phyloP scores from a whole-genome alignment of 2,888 invertebrate genomes.

The Didymodactylos carnosus region DNA sequence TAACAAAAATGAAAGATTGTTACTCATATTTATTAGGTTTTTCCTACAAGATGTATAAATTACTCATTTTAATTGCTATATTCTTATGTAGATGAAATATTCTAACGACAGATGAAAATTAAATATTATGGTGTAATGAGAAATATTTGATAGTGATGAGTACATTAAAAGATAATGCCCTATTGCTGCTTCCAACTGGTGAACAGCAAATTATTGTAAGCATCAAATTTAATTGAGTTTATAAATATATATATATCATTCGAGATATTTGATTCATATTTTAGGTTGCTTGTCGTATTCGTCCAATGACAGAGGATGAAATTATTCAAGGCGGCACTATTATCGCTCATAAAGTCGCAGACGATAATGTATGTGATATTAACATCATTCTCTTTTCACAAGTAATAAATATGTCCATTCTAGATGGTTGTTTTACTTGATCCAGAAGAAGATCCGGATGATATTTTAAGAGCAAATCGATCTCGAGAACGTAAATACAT shows the following conservation, averaged over 20 bases:
- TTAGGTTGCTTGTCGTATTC: constrained; percentile 72
- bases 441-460: constrained; percentile 40
- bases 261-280: too few species aligned
- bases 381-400: constrained; percentile 18
- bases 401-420: constrained; percentile 11
- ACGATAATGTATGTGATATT: constrained; percentile 48
- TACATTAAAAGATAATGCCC: not conserved
- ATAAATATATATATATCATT: not conserved
- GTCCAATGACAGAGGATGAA: constrained; percentile 59
- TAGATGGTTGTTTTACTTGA: constrained; percentile 52
- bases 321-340: constrained; percentile 41
- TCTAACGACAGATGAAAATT: too few species aligned
- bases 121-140: too few species aligned
- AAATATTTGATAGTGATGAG: not conserved
- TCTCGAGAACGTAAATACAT: constrained; percentile 58
- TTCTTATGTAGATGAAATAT: too few species aligned
- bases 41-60: too few species aligned
- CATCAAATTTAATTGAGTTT: not conserved
- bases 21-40: too few species aligned
- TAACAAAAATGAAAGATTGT: too few species aligned
- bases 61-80: too few species aligned
- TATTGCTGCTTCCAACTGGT: not conserved
- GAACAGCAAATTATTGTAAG: not conserved
- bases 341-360: constrained; percentile 49
- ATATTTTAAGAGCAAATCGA: constrained; percentile 49